These are phyloP conservation scores for Prosopocoilus inquinatus DNA, from an alignment of 2,888 invertebrate species.

Conservation along the genomic window DNA sequence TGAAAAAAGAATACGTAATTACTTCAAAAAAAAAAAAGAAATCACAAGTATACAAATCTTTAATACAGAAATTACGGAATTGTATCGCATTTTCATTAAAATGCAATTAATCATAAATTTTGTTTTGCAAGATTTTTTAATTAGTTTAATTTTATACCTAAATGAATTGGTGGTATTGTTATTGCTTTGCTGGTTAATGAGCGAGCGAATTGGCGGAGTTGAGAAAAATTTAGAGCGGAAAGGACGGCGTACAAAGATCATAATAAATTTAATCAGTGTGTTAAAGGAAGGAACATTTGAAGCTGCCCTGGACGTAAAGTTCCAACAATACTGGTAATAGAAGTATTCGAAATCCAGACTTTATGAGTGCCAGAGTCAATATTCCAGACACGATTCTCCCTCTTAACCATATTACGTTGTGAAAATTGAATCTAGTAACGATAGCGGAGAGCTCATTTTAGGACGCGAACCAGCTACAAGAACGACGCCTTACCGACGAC, in stretches of 20 bases:
- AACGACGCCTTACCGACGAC: conserved; percentile 9
- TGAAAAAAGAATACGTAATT: no score
- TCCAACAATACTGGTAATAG: conserved; percentile 4
- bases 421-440: conserved; percentile 49
- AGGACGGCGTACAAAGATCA: not conserved
- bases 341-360: conserved; percentile 39
- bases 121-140: no score
- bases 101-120: no score
- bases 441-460: conserved; percentile 43
- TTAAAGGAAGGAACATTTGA: conserved; percentile 4
- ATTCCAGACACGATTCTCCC: conserved; percentile 48
- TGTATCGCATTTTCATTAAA: no score
- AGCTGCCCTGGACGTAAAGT: not conserved
- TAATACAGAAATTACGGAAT: no score
- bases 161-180: no score
- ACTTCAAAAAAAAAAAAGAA: no score
- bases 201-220: no score
- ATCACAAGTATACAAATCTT: no score
- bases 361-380: conserved; percentile 46
- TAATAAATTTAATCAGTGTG: conserved; percentile 1
- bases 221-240: no score
- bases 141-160: no score
- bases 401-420: conserved; percentile 49
- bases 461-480: conserved; percentile 10
- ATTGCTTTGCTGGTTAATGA: no score